Percentiles rank a stretch among this genome's conserved stretches.
Conservation (phyloP, 2,797 vertebrate species). For the Sebastes vulpes region DNA sequence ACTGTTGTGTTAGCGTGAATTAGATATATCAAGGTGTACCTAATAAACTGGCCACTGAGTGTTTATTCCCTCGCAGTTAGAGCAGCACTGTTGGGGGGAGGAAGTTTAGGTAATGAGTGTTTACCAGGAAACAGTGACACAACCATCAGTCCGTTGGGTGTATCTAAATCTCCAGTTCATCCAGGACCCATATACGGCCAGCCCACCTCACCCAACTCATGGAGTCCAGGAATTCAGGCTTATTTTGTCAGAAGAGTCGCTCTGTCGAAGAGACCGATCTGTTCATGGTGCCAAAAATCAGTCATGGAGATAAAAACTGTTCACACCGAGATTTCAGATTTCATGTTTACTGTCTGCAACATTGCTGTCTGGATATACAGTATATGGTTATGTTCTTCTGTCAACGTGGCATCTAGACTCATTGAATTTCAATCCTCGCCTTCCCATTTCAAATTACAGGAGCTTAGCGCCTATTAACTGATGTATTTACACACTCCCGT, state of each 20-base stretch:
- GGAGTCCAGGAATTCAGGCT: constrained; percentile 34
- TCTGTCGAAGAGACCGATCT: constrained; percentile 7
- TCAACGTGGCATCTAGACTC: constrained; percentile 4
- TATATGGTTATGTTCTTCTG: background rate
- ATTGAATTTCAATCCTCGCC: constrained; percentile 6
- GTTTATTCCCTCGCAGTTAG: background rate
- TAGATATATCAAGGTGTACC: background rate
- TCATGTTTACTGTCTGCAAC: background rate
- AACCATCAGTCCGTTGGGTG: background rate
- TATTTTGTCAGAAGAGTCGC: constrained; percentile 48
- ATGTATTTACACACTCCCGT: constrained; percentile 31
- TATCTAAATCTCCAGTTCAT: background rate
- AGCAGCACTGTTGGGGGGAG: background rate
- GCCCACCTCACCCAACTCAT: constrained; percentile 6
- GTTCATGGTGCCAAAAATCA: constrained; percentile 10
- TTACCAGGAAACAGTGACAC: constrained; percentile 22
- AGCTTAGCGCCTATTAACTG: constrained; percentile 59
- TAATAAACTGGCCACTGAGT: background rate
- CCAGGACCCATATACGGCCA: background rate
- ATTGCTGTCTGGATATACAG: background rate
- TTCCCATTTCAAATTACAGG: constrained; percentile 40
- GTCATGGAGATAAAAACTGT: background rate
- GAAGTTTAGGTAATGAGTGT: constrained; percentile 2
- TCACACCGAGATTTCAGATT: constrained; percentile 24
- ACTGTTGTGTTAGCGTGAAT: background rate